Evolutionary conservation across 2,113 vertebrate species (phyloP).

Genomic region (Archocentrus centrarchus): DNA sequence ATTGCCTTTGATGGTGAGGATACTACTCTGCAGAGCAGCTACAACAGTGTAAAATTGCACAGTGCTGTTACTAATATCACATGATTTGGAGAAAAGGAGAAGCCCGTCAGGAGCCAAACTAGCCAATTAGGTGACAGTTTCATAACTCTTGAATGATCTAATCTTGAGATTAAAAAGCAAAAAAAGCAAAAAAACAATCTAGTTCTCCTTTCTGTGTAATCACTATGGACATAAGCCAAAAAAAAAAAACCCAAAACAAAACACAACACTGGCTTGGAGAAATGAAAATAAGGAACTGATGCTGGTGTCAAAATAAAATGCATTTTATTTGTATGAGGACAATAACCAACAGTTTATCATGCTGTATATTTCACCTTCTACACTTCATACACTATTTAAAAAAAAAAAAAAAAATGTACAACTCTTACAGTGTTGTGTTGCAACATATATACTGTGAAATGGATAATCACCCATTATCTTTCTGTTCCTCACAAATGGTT

Average conservation of each 20-base stretch:
- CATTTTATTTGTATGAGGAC: slow-evolving; percentile 62
- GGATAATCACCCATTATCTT: slow-evolving; percentile 18
- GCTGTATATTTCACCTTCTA: slow-evolving; percentile 24
- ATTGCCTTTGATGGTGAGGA: background rate
- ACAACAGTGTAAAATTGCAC: background rate
- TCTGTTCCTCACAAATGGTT: slow-evolving; percentile 30
- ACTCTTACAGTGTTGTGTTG: slow-evolving; percentile 38
- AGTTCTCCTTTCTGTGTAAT: slow-evolving; percentile 70
- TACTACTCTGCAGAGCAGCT: background rate
- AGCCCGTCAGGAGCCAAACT: slow-evolving; percentile 9
- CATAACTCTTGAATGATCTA: slow-evolving; percentile 65
- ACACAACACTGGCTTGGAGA: slow-evolving; percentile 27
- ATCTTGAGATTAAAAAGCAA: slow-evolving; percentile 34
- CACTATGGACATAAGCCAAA: background rate
- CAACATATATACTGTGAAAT: slow-evolving; percentile 39
- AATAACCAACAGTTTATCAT: slow-evolving; percentile 28
- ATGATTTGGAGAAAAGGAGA: slow-evolving; percentile 51
- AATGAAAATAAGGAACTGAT: slow-evolving; percentile 69
- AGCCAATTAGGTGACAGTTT: slow-evolving; percentile 59
- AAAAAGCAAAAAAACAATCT: slow-evolving; percentile 4
- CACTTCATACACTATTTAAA: slow-evolving; percentile 1
- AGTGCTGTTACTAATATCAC: slow-evolving; percentile 22
- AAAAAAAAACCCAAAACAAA: background rate
- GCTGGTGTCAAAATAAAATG: slow-evolving; percentile 52
- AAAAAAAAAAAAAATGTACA: slow-evolving; percentile 54